Evolutionary conservation across 2,888 invertebrate species (phyloP).

Genomic region (Thereva nobilitata): DNA sequence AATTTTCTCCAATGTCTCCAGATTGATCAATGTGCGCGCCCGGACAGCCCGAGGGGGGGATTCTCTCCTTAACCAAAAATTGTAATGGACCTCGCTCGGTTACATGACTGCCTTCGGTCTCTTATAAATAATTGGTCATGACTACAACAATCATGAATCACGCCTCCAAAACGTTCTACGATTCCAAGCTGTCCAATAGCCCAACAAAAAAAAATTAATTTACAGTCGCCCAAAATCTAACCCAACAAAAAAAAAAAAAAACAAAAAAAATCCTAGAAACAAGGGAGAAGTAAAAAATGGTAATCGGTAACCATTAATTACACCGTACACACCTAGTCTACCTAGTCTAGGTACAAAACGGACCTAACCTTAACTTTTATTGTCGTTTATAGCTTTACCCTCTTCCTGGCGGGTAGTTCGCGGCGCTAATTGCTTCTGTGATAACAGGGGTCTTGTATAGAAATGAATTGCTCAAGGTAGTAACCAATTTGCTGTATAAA

Average conservation of each 20-base stretch:
- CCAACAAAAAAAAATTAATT: constrained; percentile 27
- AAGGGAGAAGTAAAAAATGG: constrained; percentile 32
- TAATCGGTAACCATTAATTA: constrained; percentile 37
- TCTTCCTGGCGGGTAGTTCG: constrained; percentile 27
- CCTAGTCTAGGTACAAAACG: constrained; percentile 35
- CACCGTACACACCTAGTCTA: constrained; percentile 35
- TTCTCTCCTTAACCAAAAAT: too few species aligned
- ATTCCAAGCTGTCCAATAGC: constrained; percentile 27
- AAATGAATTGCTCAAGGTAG: constrained; percentile 32
- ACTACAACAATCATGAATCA: constrained; percentile 31
- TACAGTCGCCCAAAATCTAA: constrained; percentile 11
- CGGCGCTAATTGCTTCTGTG: constrained; percentile 28
- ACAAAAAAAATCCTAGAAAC: constrained; percentile 4
- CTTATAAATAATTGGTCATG: constrained; percentile 29
- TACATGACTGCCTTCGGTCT: not conserved
- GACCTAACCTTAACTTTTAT: constrained; percentile 36
- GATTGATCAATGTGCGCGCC: too few species aligned
- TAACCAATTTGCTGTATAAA: constrained; percentile 34
- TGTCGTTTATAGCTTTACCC: constrained; percentile 33
- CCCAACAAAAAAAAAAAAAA: not conserved
- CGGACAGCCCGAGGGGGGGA: too few species aligned
- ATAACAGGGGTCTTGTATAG: constrained; percentile 14
- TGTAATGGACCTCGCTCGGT: too few species aligned
- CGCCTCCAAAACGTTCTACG: constrained; percentile 26
- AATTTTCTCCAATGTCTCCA: too few species aligned